A percentile compares a stretch with the other conserved stretches of the same genome.
phyloP scores from a whole-genome alignment of 2,797 vertebrate species.

The Artibeus lituratus region DNA sequence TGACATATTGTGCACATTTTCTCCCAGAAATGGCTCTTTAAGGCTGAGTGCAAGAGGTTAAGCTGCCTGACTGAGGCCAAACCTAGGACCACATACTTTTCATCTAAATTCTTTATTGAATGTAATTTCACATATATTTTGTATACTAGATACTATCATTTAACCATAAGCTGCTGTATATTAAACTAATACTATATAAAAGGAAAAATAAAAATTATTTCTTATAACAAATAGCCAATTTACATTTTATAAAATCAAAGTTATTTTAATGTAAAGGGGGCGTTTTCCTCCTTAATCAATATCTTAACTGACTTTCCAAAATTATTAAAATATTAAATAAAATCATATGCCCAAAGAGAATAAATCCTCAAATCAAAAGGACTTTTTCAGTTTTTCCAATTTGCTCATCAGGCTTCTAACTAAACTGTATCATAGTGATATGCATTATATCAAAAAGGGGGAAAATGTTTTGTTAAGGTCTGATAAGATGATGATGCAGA shows the following conservation, averaged over 20 bases:
- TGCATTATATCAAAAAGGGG: background rate
- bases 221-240: background rate
- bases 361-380: conserved; percentile 35
- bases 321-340: conserved; percentile 29
- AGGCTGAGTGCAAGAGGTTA: conserved; percentile 87
- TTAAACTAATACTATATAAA: background rate
- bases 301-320: conserved; percentile 55
- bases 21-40: conserved; percentile 84
- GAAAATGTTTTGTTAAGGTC: conserved; percentile 33
- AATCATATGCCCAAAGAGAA: conserved; percentile 49
- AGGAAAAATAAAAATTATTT: background rate
- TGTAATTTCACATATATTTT: conserved; percentile 62
- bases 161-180: conserved; percentile 4
- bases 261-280: conserved; percentile 30
- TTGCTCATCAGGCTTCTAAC: conserved; percentile 5
- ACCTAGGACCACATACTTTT: conserved; percentile 61
- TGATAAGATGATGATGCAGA: conserved; percentile 54
- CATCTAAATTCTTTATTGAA: conserved; percentile 57
- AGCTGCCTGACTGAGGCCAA: conserved; percentile 81
- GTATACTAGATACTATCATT: background rate
- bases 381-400: conserved; percentile 53
- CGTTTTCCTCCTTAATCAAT: background rate
- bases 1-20: conserved; percentile 88
- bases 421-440: conserved; percentile 40
- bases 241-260: conserved; percentile 51